phyloP scores from a whole-genome alignment of 2,797 vertebrate genomes.

The Sebastes diaconus region DNA sequence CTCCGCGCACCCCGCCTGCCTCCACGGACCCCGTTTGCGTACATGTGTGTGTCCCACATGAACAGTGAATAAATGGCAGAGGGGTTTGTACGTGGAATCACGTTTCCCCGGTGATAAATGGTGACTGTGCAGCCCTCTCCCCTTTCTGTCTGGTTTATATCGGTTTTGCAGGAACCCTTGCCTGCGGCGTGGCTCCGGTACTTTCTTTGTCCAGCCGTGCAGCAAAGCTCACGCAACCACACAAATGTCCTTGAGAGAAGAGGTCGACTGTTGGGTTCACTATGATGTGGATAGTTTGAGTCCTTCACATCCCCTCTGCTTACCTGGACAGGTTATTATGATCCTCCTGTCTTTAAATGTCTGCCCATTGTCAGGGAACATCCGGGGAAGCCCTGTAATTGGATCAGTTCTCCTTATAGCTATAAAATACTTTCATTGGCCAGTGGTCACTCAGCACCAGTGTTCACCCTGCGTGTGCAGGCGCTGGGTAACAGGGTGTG shows the following conservation, averaged over 20 bases:
- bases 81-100: neutral
- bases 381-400: slow-evolving; percentile 41
- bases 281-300: slow-evolving; percentile 24
- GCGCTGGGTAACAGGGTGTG: slow-evolving; percentile 57
- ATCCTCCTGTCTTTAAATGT: slow-evolving; percentile 14
- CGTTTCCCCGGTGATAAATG: slow-evolving; percentile 39
- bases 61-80: slow-evolving; percentile 14
- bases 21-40: slow-evolving; percentile 30
- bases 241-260: slow-evolving; percentile 39
- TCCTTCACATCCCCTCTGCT: slow-evolving; percentile 9
- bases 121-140: slow-evolving; percentile 3
- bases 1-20: slow-evolving; percentile 12
- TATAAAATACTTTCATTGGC: slow-evolving; percentile 41
- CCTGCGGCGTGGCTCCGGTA: neutral
- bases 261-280: neutral
- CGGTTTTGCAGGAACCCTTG: slow-evolving; percentile 16
- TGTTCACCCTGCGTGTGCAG: slow-evolving; percentile 35
- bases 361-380: slow-evolving; percentile 16
- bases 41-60: slow-evolving; percentile 4
- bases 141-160: slow-evolving; percentile 33
- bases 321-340: slow-evolving; percentile 23
- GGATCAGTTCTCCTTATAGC: slow-evolving; percentile 35
- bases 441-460: slow-evolving; percentile 31
- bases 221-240: slow-evolving; percentile 13
- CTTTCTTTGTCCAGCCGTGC: slow-evolving; percentile 29